Conservation (phyloP, 2,113 vertebrate species). For the Pao palembangensis region DNA sequence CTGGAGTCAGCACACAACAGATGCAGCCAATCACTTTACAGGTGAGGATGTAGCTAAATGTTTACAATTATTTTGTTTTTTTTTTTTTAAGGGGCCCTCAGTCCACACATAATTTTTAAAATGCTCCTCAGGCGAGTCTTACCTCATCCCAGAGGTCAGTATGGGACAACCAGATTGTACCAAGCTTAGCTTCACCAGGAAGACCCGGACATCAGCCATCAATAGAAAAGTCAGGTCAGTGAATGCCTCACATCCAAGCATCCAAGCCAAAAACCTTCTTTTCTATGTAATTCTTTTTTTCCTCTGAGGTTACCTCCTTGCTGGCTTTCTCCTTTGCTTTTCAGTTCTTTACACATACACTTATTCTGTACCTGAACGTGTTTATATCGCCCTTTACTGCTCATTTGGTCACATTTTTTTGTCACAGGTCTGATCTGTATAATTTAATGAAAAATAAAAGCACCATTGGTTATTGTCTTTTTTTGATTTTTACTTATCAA, state of each 20-base stretch:
- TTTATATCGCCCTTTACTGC: background rate
- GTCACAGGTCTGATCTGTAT: no score
- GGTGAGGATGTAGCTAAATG: slow-evolving; percentile 56
- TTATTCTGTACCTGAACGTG: background rate
- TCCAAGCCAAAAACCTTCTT: background rate
- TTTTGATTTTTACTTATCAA: no score
- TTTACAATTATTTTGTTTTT: background rate
- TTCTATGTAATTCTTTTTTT: background rate
- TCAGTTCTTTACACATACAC: background rate
- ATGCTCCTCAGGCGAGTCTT: slow-evolving; percentile 26
- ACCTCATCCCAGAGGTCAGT: slow-evolving; percentile 14
- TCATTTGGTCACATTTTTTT: background rate
- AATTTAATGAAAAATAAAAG: no score
- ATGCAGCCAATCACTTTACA: slow-evolving; percentile 44
- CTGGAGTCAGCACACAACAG: slow-evolving; percentile 53
- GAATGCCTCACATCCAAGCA: background rate
- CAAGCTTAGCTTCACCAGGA: slow-evolving; percentile 5
- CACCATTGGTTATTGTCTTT: no score
- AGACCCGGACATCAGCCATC: slow-evolving; percentile 17
- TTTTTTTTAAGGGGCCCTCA: background rate
- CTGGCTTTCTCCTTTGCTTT: slow-evolving; percentile 1
- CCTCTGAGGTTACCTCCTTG: background rate
- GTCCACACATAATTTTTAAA: background rate
- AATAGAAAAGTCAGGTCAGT: slow-evolving; percentile 39
- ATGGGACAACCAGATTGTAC: slow-evolving; percentile 13